These are phyloP conservation scores for Brienomyrus brachyistius DNA, from an alignment of 2,113 vertebrate genomes.

Conservation along the genomic window DNA sequence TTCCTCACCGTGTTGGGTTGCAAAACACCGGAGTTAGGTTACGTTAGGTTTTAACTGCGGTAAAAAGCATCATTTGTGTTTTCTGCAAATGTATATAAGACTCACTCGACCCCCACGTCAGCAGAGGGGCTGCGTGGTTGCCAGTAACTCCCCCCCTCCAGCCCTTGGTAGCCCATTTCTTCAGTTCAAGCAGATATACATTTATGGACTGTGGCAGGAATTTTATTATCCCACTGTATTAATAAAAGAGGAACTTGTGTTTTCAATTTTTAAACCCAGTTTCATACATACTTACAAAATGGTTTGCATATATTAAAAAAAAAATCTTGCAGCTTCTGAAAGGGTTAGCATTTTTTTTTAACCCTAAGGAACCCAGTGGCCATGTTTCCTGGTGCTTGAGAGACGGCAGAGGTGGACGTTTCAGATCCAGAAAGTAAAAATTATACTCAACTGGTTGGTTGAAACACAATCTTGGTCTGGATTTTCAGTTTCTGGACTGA, in stretches of 20 bases:
- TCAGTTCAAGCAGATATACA: slow-evolving; percentile 10
- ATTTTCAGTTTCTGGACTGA: background rate
- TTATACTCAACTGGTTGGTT: background rate
- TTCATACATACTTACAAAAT: background rate
- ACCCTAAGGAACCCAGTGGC: background rate
- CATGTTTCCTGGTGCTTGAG: background rate
- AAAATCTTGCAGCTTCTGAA: background rate
- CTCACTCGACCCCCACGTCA: background rate
- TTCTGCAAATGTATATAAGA: background rate
- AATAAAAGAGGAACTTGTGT: slow-evolving; percentile 13
- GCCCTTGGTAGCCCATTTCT: background rate
- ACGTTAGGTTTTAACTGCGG: background rate
- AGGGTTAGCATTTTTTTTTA: background rate
- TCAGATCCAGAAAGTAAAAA: background rate
- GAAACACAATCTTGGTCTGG: background rate
- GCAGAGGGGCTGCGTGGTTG: background rate
- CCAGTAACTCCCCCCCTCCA: background rate
- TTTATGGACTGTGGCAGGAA: slow-evolving; percentile 6
- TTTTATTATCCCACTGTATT: slow-evolving; percentile 25
- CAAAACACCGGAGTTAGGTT: background rate
- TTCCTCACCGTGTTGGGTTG: background rate
- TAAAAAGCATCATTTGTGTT: background rate
- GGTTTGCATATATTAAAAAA: background rate
- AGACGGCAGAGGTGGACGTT: background rate
- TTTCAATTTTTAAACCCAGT: background rate